Percentiles rank a stretch among this genome's conserved stretches.
Conservation (phyloP, 2,888 invertebrate genomes). For the Lithosia quadra region DNA sequence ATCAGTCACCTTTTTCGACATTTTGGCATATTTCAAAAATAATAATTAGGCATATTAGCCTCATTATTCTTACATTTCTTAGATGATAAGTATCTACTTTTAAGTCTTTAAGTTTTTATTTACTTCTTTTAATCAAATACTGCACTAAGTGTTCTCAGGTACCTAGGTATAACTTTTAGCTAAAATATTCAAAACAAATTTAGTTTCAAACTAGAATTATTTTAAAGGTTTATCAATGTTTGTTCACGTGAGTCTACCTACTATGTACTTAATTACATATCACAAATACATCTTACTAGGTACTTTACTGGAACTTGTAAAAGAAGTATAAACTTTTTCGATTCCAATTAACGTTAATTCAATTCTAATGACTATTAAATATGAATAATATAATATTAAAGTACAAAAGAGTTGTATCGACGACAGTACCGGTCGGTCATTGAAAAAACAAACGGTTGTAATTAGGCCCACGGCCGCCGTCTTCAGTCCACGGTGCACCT, state of each 20-base stretch:
- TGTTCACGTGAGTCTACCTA: neutral
- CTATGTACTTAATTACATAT: neutral
- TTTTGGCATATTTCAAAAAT: neutral
- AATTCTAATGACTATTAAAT: slow-evolving; percentile 11
- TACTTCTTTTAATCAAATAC: neutral
- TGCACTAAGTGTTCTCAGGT: neutral
- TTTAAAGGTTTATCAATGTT: too few species aligned
- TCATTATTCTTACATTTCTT: too few species aligned
- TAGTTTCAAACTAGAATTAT: too few species aligned
- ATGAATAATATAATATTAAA: slow-evolving; percentile 23
- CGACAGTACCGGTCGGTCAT: slow-evolving; percentile 70
- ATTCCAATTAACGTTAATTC: neutral
- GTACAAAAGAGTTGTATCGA: slow-evolving; percentile 48
- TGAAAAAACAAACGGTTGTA: slow-evolving; percentile 83
- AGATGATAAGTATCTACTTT: neutral
- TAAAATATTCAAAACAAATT: neutral
- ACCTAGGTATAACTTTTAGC: neutral
- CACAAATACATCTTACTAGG: neutral
- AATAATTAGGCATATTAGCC: too few species aligned
- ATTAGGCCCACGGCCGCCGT: slow-evolving; percentile 73
- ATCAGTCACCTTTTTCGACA: neutral
- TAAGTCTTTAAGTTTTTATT: neutral
- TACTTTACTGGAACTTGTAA: neutral
- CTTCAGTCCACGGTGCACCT: slow-evolving; percentile 49
- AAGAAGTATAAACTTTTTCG: slow-evolving; percentile 4